Evolutionary conservation across 2,113 vertebrate species (phyloP).

Genomic region (Tragelaphus buxtoni): DNA sequence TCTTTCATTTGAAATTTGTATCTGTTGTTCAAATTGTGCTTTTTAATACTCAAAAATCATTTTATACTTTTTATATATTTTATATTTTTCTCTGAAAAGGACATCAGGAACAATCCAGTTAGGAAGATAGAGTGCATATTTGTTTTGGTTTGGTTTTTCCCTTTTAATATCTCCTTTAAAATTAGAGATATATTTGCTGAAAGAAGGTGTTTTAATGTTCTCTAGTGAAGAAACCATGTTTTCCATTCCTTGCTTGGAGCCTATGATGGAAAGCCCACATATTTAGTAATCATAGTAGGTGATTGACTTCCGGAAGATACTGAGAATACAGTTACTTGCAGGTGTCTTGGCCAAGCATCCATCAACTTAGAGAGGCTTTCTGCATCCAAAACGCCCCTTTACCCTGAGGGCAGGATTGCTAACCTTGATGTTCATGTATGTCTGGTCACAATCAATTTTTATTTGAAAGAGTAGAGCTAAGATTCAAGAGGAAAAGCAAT

Average conservation of each 20-base stretch:
- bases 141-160: not conserved
- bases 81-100: slow-evolving; percentile 11
- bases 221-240: not conserved
- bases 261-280: not conserved
- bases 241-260: not conserved
- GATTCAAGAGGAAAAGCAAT: not conserved
- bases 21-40: not conserved
- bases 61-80: not conserved
- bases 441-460: not conserved
- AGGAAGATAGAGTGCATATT: not conserved
- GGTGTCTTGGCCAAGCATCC: not conserved
- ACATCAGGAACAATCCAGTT: not conserved
- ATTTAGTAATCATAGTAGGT: not conserved
- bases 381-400: not conserved
- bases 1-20: not conserved
- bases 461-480: not conserved
- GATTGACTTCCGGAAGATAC: not conserved
- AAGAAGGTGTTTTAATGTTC: not conserved
- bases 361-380: not conserved
- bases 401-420: not conserved
- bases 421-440: not conserved
- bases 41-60: not conserved
- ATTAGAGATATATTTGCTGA: not conserved
- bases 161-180: not conserved
- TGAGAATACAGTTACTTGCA: not conserved